These are phyloP conservation scores for Heliconius hortense DNA, from an alignment of 2,888 invertebrate species.

Conservation along the genomic window DNA sequence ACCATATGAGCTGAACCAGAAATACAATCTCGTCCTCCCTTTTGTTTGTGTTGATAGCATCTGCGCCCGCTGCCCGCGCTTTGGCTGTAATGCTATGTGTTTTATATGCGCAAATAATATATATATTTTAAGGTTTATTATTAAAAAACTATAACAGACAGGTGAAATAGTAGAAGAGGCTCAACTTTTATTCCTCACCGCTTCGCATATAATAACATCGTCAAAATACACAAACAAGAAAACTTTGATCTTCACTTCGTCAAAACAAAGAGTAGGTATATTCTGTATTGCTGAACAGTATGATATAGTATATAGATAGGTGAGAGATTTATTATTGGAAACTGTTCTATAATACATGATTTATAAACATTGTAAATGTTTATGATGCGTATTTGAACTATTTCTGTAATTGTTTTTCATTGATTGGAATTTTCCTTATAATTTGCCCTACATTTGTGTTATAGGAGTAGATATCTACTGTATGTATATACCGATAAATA, in stretches of 20 bases:
- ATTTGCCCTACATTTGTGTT: background rate
- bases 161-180: background rate
- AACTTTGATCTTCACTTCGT: background rate
- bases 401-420: no score
- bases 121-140: background rate
- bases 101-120: background rate
- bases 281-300: background rate
- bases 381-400: no score
- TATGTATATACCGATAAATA: background rate
- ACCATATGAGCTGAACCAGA: constrained; percentile 56
- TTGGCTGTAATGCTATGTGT: constrained; percentile 19
- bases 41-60: constrained; percentile 32
- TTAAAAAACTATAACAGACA: background rate
- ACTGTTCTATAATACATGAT: no score
- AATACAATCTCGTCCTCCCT: constrained; percentile 27
- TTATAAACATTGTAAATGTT: no score
- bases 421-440: background rate
- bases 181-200: background rate
- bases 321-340: background rate
- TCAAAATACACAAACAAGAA: background rate
- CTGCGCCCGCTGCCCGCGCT: constrained; percentile 21
- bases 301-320: background rate
- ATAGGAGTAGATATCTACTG: background rate
- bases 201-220: background rate
- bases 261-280: no score